These are phyloP conservation scores for Peromyscus melanophrys DNA, from an alignment of 2,797 vertebrate species.

Conservation along the genomic window DNA sequence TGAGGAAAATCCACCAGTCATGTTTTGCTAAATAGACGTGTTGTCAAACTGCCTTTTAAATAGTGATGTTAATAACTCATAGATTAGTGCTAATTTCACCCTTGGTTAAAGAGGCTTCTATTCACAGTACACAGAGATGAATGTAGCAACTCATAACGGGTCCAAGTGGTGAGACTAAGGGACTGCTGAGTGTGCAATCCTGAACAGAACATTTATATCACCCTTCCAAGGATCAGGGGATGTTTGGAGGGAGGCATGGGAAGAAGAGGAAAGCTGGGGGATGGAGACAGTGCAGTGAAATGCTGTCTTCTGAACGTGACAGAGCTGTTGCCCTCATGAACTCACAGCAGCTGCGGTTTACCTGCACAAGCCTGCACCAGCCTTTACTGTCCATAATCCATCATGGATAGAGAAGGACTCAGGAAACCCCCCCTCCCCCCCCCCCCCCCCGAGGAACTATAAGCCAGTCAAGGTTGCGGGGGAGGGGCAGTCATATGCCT, in stretches of 20 bases:
- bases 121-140: neutral
- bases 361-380: neutral
- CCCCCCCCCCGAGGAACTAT: neutral
- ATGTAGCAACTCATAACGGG: neutral
- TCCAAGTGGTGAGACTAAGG: neutral
- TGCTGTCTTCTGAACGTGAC: neutral
- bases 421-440: neutral
- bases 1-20: neutral
- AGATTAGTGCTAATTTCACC: neutral
- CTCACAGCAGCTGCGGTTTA: neutral
- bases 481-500: neutral
- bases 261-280: neutral
- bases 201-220: neutral
- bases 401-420: neutral
- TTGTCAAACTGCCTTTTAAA: neutral
- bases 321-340: neutral
- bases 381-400: neutral
- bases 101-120: neutral
- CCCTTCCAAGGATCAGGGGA: neutral
- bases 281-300: neutral
- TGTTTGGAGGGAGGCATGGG: neutral
- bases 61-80: neutral
- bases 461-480: neutral
- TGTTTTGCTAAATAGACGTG: neutral
- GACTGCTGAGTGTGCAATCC: neutral